phyloP scores from a whole-genome alignment of 2,113 vertebrate species.

The Neofelis nebulosa region DNA sequence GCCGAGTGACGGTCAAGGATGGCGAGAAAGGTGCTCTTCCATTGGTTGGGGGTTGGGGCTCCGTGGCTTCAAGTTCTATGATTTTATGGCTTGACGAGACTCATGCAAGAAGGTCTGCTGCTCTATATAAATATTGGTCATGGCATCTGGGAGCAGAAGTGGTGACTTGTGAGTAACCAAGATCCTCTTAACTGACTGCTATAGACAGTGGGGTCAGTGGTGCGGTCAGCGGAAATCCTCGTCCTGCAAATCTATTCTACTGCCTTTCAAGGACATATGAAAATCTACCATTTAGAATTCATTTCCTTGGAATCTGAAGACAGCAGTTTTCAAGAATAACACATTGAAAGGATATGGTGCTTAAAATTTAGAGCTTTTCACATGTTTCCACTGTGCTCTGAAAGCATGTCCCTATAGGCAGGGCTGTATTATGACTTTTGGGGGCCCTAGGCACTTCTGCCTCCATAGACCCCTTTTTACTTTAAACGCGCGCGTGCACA shows the following conservation, averaged over 20 bases:
- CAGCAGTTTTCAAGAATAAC: not conserved
- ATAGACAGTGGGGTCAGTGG: fast-evolving
- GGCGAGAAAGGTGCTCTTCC: not conserved
- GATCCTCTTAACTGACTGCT: not conserved
- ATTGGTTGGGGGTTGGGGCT: not conserved
- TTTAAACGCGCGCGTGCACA: not conserved
- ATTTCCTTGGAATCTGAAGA: constrained; percentile 8
- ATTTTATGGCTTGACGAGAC: not conserved
- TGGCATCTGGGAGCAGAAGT: not conserved
- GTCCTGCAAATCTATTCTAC: not conserved
- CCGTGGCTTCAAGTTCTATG: not conserved
- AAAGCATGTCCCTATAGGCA: not conserved
- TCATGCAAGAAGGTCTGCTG: not conserved
- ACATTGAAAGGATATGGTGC: not conserved
- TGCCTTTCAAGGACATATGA: not conserved
- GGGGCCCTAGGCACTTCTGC: not conserved
- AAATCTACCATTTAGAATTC: constrained; percentile 1
- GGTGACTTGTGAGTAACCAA: not conserved
- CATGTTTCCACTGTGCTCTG: not conserved
- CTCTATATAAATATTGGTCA: not conserved
- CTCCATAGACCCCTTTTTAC: not conserved
- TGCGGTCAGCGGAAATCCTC: not conserved
- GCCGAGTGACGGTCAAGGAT: not conserved
- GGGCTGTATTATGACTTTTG: not conserved
- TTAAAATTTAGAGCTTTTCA: not conserved